phyloP scores from a whole-genome alignment of 2,888 invertebrate genomes.

The Amiota communis region DNA sequence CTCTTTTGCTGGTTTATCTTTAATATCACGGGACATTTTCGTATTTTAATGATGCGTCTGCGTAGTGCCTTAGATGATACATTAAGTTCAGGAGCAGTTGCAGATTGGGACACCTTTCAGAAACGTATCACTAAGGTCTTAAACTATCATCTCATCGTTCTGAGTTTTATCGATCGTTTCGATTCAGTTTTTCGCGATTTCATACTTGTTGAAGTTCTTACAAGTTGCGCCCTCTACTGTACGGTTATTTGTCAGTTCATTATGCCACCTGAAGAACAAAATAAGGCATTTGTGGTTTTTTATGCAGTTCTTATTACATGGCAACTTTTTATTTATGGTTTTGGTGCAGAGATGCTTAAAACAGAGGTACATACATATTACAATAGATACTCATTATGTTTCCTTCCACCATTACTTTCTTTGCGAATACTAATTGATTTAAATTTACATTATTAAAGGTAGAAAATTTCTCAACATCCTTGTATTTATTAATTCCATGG shows the following conservation, averaged over 20 bases:
- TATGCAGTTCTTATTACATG: slow-evolving; percentile 47
- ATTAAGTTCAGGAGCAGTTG: not conserved
- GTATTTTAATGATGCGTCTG: slow-evolving; percentile 40
- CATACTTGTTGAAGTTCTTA: slow-evolving; percentile 48
- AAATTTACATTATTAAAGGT: not conserved
- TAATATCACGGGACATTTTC: slow-evolving; percentile 47
- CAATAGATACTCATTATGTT: too few relatives aligned
- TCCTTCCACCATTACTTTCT: not conserved
- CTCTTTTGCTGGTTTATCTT: slow-evolving; percentile 50
- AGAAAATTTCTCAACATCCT: slow-evolving; percentile 34
- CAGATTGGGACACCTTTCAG: slow-evolving; percentile 25
- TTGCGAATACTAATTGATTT: not conserved
- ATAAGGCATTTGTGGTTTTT: slow-evolving; percentile 51
- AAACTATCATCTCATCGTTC: slow-evolving; percentile 37
- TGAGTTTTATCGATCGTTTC: slow-evolving; percentile 42
- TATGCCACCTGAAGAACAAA: slow-evolving; percentile 51
- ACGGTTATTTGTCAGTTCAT: slow-evolving; percentile 52
- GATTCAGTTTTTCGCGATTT: slow-evolving; percentile 44
- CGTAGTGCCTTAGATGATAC: not conserved
- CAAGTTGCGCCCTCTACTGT: slow-evolving; percentile 50
- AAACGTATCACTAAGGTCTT: slow-evolving; percentile 32
- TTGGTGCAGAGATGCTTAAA: slow-evolving; percentile 50
- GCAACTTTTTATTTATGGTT: slow-evolving; percentile 49
- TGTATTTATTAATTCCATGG: slow-evolving; percentile 48
- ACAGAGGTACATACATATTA: slow-evolving; percentile 35